Evolutionary conservation across 2,797 vertebrate genomes (phyloP).

Genomic region (Coregonus sp.): DNA sequence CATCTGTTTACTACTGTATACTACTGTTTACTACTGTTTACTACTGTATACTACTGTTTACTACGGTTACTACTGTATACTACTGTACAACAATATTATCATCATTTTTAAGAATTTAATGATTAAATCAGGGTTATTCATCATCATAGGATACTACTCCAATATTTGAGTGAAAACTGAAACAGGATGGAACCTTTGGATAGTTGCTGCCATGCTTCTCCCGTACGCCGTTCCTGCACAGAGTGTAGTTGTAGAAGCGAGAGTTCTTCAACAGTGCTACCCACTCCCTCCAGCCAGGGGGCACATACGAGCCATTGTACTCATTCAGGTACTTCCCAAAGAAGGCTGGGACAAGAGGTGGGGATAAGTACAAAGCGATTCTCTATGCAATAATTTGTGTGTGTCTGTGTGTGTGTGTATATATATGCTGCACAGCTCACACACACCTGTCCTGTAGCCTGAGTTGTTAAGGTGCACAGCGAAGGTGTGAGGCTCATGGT

Average conservation of each 20-base stretch:
- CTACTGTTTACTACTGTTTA: too few relatives aligned
- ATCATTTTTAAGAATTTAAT: too few relatives aligned
- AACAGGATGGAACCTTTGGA: conserved; percentile 66
- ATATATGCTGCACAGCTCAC: background rate
- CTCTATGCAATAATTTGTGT: background rate
- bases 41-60: too few relatives aligned
- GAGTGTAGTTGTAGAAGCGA: conserved; percentile 97
- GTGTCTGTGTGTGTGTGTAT: background rate
- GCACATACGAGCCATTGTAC: conserved; percentile 96
- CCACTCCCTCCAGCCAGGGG: conserved; percentile 98
- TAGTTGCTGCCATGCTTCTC: conserved; percentile 93
- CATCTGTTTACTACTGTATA: background rate
- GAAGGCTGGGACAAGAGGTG: conserved; percentile 79
- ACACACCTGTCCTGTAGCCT: conserved; percentile 91
- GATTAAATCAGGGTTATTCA: too few relatives aligned
- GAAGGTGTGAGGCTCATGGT: conserved; percentile 92
- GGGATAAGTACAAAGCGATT: background rate
- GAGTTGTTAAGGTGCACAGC: conserved; percentile 94
- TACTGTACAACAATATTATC: too few relatives aligned
- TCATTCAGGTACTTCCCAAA: conserved; percentile 99
- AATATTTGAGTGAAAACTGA: background rate
- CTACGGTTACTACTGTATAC: too few relatives aligned
- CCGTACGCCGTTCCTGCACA: conserved; percentile 90
- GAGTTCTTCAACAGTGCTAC: conserved; percentile 97
- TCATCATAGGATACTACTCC: too few relatives aligned